Evolutionary conservation across 2,888 invertebrate species (phyloP), one percentile per base, ranked within the genome.

Genomic region (Microchrysa polita): DNA sequence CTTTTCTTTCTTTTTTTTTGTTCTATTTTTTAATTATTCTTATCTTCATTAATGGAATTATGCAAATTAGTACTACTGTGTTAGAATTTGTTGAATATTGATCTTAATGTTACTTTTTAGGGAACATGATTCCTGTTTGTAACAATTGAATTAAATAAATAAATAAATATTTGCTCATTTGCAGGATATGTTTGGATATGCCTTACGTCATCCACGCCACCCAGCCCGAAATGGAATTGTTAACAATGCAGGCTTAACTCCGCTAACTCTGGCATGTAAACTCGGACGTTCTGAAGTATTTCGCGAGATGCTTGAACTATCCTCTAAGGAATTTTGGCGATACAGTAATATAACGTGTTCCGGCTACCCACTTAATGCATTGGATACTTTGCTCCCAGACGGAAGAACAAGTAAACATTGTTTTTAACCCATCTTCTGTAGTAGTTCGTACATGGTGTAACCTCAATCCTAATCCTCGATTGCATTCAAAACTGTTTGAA

Each of bases 171-270:
- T n/a, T n/a, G n/a, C n/a, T n/a, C n/a, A n/a, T n/a, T n/a, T n/a
- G n/a, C n/a, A 97, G 97, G 96, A 96, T 80, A 98, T 98, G 98
- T 98, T 98, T 82, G 96, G 97, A 34, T 98, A 98, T 85, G 98
- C 98, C 0, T 88, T 98, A 53, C 90, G 97, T 14, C 98, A 99
- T 85, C 97, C 97, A 12, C 94, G 93, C 81, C 89, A 92, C 12
- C 96, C 96, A 18, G 98, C 98, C 5, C 93, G 94, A 81, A 95
- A 96, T 81, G 95, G 96, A 12, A 93, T 97, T 59, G 88, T 90
- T 78, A 99, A 99, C 85, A 87, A 88, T 76, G 92, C 93, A 2
- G 97, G 97, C 0, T 89, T 98, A 79, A 98, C 98, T 0, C 98
- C 99, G 0, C 87, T 99, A 23, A 98, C 98, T 0, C 88, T 99